phyloP scores from a whole-genome alignment of 2,888 invertebrate species.

The Pardosa pseudoannulata region DNA sequence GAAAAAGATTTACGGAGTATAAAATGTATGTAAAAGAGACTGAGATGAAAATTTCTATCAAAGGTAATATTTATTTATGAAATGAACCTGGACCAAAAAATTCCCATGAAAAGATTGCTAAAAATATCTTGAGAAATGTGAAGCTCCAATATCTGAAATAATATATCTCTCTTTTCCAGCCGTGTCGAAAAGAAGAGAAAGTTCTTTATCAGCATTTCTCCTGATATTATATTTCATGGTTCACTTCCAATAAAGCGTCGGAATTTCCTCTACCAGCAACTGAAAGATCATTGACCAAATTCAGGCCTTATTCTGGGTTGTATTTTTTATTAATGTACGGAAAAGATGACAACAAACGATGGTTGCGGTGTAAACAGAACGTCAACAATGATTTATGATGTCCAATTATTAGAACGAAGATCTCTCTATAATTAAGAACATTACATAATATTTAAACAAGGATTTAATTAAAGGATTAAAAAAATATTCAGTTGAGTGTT shows the following conservation, averaged over 20 bases:
- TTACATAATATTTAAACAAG: no score
- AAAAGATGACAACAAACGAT: conserved; percentile 36
- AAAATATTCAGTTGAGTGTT: no score
- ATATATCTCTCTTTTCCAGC: not conserved
- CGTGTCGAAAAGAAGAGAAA: not conserved
- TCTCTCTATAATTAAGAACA: no score
- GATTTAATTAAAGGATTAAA: no score
- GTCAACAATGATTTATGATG: conserved; percentile 47
- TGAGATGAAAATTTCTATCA: no score
- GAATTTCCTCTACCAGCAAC: conserved; percentile 24
- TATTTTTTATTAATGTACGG: not conserved
- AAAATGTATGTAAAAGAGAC: no score
- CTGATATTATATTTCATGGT: conserved; percentile 58
- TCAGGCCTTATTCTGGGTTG: not conserved
- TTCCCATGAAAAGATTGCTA: no score
- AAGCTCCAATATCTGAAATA: not conserved
- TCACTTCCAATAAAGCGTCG: conserved; percentile 61
- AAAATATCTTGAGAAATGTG: not conserved
- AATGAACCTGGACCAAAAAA: no score
- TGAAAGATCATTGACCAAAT: conserved; percentile 24
- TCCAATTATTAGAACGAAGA: not conserved
- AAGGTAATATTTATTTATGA: no score
- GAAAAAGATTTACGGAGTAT: no score
- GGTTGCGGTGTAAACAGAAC: conserved; percentile 45
- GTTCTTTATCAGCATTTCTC: conserved; percentile 32